A percentile compares a stretch with the other conserved stretches of the same genome.
Conservation (phyloP, 2,113 vertebrate genomes). For the Coregonus clupeaformis region DNA sequence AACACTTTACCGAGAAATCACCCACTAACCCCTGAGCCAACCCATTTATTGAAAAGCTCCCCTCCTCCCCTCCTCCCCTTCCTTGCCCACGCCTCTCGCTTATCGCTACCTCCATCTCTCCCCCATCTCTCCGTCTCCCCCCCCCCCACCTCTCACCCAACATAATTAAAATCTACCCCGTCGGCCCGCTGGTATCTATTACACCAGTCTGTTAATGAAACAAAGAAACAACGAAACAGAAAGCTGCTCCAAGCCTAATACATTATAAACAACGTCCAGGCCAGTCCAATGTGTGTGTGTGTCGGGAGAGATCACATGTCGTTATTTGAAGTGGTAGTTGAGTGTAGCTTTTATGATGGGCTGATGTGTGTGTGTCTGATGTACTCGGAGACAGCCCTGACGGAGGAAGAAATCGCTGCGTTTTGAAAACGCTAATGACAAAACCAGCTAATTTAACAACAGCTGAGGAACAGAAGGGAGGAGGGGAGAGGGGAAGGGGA, state of each 20-base stretch:
- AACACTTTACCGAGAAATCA: conserved; percentile 76
- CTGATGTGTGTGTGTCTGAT: conserved; percentile 5
- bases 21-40: conserved; percentile 78
- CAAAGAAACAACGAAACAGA: conserved; percentile 61
- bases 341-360: not conserved
- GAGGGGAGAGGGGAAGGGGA: conserved; percentile 12
- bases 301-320: not conserved
- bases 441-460: conserved; percentile 48
- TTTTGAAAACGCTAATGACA: conserved; percentile 39
- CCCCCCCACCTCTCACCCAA: conserved; percentile 37
- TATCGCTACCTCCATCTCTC: not conserved
- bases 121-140: conserved; percentile 23
- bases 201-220: conserved; percentile 71
- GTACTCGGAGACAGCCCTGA: not conserved
- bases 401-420: conserved; percentile 3
- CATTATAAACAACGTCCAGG: not conserved
- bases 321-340: no score
- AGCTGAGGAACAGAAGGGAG: conserved; percentile 17
- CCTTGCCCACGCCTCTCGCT: not conserved
- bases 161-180: conserved; percentile 77
- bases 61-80: conserved; percentile 49
- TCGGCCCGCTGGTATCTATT: conserved; percentile 72
- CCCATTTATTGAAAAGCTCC: conserved; percentile 78
- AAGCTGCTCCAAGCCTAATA: conserved; percentile 57
- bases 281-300: not conserved